Percentiles rank a stretch among this genome's conserved stretches.
These are phyloP conservation scores for Ashinkailepas kermadecensis DNA, from an alignment of 2,888 invertebrate genomes.

Conservation along the genomic window DNA sequence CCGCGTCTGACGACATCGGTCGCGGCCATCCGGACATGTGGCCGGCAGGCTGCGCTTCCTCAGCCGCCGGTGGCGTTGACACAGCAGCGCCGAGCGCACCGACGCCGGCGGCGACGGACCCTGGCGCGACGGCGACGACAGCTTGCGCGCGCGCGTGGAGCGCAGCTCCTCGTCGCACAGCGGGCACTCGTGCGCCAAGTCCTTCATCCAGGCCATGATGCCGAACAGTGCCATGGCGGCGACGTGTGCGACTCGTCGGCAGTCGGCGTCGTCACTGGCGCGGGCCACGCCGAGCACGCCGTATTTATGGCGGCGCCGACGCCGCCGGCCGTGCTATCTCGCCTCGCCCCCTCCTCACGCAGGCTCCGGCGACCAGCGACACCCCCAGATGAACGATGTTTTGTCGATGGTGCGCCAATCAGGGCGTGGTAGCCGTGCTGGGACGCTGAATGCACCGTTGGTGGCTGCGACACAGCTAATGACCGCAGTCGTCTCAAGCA, in stretches of 20 bases:
- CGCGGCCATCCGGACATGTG: no score
- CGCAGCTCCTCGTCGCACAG: conserved; percentile 9
- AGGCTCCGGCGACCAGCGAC: not conserved
- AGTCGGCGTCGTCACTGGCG: not conserved
- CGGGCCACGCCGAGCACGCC: not conserved
- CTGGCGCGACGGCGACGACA: not conserved
- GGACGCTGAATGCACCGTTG: not conserved
- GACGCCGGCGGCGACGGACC: not conserved
- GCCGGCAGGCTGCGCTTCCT: conserved; percentile 9
- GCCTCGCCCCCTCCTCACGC: not conserved
- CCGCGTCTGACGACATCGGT: no score
- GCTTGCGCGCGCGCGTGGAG: not conserved
- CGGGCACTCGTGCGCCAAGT: not conserved
- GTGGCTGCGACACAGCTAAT: not conserved
- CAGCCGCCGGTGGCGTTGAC: not conserved
- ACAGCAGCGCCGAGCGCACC: not conserved
- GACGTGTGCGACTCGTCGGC: not conserved
- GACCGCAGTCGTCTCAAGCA: not conserved
- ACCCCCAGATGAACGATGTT: not conserved
- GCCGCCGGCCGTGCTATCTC: not conserved
- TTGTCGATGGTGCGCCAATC: not conserved
- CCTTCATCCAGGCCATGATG: conserved; percentile 15
- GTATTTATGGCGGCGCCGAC: not conserved
- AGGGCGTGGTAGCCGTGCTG: not conserved
- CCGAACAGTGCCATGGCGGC: conserved; percentile 5